Conservation (phyloP, 2,888 invertebrate genomes). For the Sipha maydis region DNA sequence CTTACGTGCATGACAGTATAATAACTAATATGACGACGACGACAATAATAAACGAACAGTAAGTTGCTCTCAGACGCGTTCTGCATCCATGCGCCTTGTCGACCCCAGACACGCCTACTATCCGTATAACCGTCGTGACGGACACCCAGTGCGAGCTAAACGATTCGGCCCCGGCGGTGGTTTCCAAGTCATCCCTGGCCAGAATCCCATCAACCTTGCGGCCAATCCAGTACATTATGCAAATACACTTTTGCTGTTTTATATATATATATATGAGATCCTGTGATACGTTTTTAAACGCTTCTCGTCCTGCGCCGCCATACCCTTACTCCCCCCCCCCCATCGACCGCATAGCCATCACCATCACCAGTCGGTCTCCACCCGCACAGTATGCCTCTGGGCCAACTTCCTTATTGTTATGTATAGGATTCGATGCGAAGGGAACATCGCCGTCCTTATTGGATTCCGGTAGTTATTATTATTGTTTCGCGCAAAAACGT, state of each 20-base stretch:
- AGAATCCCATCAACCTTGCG: constrained; percentile 52
- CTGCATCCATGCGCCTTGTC: neutral
- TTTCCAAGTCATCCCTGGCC: constrained; percentile 18
- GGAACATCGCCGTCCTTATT: constrained; percentile 31
- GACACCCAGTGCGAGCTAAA: neutral
- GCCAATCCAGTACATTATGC: constrained; percentile 54
- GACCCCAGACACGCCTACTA: constrained; percentile 24
- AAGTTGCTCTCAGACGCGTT: neutral
- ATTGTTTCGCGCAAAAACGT: constrained; percentile 40
- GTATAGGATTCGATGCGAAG: constrained; percentile 39
- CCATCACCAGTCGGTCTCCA: neutral
- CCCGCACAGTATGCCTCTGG: constrained; percentile 9
- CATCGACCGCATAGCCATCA: neutral
- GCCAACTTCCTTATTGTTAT: constrained; percentile 60
- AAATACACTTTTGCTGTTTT: constrained; percentile 35
- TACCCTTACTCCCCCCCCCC: neutral
- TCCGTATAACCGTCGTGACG: neutral
- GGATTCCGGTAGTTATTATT: constrained; percentile 53
- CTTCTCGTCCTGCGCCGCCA: neutral
- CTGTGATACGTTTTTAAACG: constrained; percentile 60
- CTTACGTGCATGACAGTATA: neutral
- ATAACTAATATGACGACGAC: neutral
- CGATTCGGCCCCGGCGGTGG: constrained; percentile 14
- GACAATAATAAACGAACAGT: neutral
- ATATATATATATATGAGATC: neutral